Base-by-base conservation (phyloP, 2,797 vertebrate genomes). In the Muscicapa comitata region DNA sequence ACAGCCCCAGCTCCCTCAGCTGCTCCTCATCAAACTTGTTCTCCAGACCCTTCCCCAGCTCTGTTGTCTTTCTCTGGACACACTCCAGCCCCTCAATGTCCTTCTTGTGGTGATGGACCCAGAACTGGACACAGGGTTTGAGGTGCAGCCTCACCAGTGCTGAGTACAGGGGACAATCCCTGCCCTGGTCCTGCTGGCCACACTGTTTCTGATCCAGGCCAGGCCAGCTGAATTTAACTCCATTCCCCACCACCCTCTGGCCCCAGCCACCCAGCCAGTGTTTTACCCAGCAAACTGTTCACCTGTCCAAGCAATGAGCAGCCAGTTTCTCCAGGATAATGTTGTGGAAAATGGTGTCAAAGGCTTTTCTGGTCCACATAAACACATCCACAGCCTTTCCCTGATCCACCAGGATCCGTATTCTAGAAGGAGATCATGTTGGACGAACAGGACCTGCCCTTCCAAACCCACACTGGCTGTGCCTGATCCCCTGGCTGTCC, bases 31-130 rank as follows among this genome's bases (percentile, higher is more conserved):
- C 37, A 8, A 12, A 13, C 5, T 5, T 74, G 42, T 68, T 13
- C 37, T 80, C n/a, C 75, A 43, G 28, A 16, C 8, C 17, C 37
- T 35, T 57, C 13, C 0, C 9, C 21, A 59, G 2, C 12, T 85
- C 48, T 0, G 0, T 2, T 55, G 28, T 5, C 10, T 7, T 50
- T 55, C 48, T 62, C 48, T 72, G 16, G 25, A 59, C 1, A 0
- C 0, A 0, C 18, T 62, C 17, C 61, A 74, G n/a, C 10, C 4
- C 6, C n/a, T 74, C 67, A 26, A 3, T 17, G 28, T 9, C 28
- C n/a, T 31, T 77, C 17, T n/a, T 43, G 20, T 10, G 55, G 7
- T 31, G 42, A 61, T 5, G 6, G 4, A 7, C 17, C 21, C 24
- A 74, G n/a, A 62, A 61, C 28, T 55, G 29, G 26, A 10, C 17